Conservation (phyloP, 2,888 invertebrate species). For the Antheraea yamamai region DNA sequence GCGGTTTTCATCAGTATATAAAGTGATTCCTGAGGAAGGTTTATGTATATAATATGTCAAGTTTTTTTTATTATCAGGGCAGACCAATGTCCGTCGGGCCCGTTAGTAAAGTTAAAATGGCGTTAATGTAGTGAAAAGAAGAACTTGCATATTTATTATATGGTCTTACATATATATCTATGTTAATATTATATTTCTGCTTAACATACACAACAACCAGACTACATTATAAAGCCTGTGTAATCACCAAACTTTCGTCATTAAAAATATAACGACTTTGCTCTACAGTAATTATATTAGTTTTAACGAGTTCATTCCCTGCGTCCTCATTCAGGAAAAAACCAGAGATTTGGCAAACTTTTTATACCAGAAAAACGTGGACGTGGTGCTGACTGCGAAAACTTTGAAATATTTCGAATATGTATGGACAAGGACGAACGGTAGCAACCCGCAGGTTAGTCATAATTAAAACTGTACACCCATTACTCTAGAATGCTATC, state of each 20-base stretch:
- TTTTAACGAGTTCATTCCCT: constrained; percentile 59
- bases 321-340: constrained; percentile 63
- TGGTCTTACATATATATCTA: neutral
- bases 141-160: neutral
- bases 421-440: constrained; percentile 78
- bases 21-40: too few species aligned
- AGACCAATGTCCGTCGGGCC: too few species aligned
- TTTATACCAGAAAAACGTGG: constrained; percentile 72
- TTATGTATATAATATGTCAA: too few species aligned
- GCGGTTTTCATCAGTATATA: too few species aligned
- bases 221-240: constrained; percentile 20
- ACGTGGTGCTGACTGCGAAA: constrained; percentile 63
- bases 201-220: constrained; percentile 16
- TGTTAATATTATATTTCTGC: neutral
- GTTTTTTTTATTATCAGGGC: too few species aligned
- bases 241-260: constrained; percentile 53
- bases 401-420: constrained; percentile 78
- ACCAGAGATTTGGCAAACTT: constrained; percentile 71
- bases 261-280: constrained; percentile 60
- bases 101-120: too few species aligned
- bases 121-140: too few species aligned
- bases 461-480: constrained; percentile 19
- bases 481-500: neutral
- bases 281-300: constrained; percentile 56
- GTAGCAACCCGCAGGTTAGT: constrained; percentile 73